Evolutionary conservation across 2,888 invertebrate species (phyloP), one percentile per base, ranked within the genome.

Genomic region (Acanthosepion lycidas): DNA sequence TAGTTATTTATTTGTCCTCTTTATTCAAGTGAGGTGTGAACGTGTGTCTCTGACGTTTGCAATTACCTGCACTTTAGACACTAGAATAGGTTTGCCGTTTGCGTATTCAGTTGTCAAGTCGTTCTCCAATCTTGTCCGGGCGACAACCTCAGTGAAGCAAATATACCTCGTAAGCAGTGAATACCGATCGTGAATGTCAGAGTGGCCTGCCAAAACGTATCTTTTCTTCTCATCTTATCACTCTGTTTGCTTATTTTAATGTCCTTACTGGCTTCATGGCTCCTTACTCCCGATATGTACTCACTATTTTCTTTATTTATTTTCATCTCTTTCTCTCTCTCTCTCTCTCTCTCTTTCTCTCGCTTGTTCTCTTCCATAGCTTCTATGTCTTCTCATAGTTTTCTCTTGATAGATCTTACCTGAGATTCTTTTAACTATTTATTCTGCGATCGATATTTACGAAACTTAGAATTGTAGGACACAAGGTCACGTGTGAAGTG

Each of bases 171-270:
- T n/a, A n/a, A 78, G 78, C 8, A 78, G 12, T 78, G 78, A 78
- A 78, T 78, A 15, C n/a, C 78, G 9, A 33, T 3, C n/a, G 33
- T 33, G n/a, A 78, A 78, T 78, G 78, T 78, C 78, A 78, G 78
- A n/a, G 78, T 78, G n/a, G 78, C 78, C 78, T 78, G 78, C 78
- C 78, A 78, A 78, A 78, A 78, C n/a, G 12, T 78, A 78, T 78
- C 78, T 78, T n/a, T 78, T 78, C 78, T 33, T 78, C 78, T 33
- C 33, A 78, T 78, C 78, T n/a, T 78, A 78, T n/a, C 33, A n/a
- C n/a, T 12, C 15, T 78, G 33, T 78, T 78, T 78, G 15, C 78
- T 78, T n/a, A n/a, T n/a, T 15, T 78, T 78, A n/a, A n/a, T 78
- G 78, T n/a, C 78, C 78, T n/a, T 12, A 33, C 33, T 78, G 78